Evolutionary conservation across 2,113 vertebrate species (phyloP).

Genomic region (Hypocryptadius cinnamomeus): DNA sequence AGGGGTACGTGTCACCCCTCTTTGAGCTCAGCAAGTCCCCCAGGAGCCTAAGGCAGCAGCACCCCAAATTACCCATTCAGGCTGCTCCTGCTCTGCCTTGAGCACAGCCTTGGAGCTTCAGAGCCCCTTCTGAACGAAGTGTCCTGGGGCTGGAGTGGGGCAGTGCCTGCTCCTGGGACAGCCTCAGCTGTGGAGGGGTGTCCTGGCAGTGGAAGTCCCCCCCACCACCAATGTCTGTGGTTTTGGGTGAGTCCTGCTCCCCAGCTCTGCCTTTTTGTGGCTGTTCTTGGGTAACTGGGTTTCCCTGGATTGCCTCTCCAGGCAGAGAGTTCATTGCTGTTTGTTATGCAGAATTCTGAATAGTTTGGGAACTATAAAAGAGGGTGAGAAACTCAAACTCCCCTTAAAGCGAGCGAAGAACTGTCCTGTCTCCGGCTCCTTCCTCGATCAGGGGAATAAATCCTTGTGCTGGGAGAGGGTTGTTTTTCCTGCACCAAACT

Average conservation of each 20-base stretch:
- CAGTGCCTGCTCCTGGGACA: not conserved
- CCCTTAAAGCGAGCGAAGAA: fast-evolving
- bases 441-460: not conserved
- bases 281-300: not conserved
- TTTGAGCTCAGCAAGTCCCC: not conserved
- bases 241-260: fast-evolving
- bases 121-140: not conserved
- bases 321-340: not conserved
- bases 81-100: not conserved
- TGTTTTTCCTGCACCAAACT: not conserved
- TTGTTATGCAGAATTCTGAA: not conserved
- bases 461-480: not conserved
- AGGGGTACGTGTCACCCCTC: fast-evolving
- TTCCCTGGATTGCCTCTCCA: not conserved
- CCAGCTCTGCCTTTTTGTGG: not conserved
- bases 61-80: not conserved
- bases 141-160: not conserved
- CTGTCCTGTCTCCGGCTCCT: not conserved
- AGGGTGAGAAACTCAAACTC: not conserved
- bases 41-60: not conserved
- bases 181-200: not conserved
- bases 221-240: not conserved
- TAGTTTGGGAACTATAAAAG: not conserved
- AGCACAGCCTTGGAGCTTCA: not conserved
- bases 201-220: not conserved